These are phyloP conservation scores for Cyphomyrmex costatus DNA, from an alignment of 1,140 invertebrate species.

Conservation along the genomic window DNA sequence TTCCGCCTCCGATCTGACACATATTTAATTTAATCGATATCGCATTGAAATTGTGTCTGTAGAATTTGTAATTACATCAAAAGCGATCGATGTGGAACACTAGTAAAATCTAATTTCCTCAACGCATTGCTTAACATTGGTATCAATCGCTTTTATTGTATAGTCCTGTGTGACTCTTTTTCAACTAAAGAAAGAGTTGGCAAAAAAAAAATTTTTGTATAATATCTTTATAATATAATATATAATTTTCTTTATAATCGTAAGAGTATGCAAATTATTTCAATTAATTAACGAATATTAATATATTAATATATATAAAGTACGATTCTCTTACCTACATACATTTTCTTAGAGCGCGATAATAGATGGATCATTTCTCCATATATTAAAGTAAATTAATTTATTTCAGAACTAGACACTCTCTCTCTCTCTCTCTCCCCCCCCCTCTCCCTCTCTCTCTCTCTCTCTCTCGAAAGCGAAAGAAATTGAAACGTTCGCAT, in stretches of 20 bases:
- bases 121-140: neutral
- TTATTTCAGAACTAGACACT: neutral
- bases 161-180: neutral
- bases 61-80: conserved; percentile 23
- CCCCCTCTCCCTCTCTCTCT: too few relatives aligned
- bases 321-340: too few relatives aligned
- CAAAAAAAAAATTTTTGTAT: neutral
- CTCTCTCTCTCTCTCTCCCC: too few relatives aligned
- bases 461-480: neutral
- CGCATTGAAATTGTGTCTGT: conserved; percentile 6
- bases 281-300: too few relatives aligned
- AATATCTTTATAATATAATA: too few relatives aligned
- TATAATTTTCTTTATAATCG: too few relatives aligned
- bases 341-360: too few relatives aligned
- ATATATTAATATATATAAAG: too few relatives aligned
- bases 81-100: neutral
- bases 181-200: neutral
- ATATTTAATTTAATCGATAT: conserved; percentile 49
- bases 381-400: too few relatives aligned
- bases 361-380: too few relatives aligned
- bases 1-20: neutral
- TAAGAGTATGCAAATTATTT: conserved; percentile 32
- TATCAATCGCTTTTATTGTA: neutral
- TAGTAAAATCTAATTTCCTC: conserved; percentile 10
- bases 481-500: neutral